Percentiles rank a stretch among this genome's conserved stretches.
phyloP scores from a whole-genome alignment of 2,113 vertebrate genomes.

The Nerophis ophidion region DNA sequence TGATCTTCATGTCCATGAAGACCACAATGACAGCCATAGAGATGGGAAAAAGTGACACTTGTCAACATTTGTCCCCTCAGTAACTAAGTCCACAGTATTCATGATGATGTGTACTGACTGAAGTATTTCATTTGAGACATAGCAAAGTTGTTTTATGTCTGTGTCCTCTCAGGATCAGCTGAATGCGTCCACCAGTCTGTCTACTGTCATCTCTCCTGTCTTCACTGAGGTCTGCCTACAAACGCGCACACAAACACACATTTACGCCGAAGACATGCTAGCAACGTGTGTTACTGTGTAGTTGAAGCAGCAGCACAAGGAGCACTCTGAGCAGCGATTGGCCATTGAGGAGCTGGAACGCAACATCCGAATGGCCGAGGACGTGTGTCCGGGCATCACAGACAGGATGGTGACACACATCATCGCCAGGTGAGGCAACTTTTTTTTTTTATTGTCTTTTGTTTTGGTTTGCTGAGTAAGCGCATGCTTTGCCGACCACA shows the following conservation, averaged over 20 bases:
- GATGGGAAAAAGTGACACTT: no score
- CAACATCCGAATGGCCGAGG: slow-evolving; percentile 86
- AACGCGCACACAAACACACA: background rate
- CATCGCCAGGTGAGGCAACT: slow-evolving; percentile 77
- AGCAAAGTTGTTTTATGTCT: background rate
- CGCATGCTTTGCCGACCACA: slow-evolving; percentile 7
- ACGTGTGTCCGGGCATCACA: slow-evolving; percentile 88
- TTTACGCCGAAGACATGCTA: background rate
- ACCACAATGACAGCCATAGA: no score
- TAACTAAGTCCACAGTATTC: no score
- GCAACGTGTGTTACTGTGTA: slow-evolving; percentile 30
- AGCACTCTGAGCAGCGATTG: slow-evolving; percentile 76
- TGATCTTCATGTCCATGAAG: no score
- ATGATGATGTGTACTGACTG: no score
- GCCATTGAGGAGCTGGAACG: slow-evolving; percentile 91
- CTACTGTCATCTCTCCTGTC: slow-evolving; percentile 85
- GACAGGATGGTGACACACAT: slow-evolving; percentile 95
- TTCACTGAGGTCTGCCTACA: slow-evolving; percentile 81
- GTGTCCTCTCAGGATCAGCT: slow-evolving; percentile 75
- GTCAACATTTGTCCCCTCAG: no score
- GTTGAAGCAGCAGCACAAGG: slow-evolving; percentile 91
- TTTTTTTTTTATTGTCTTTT: background rate
- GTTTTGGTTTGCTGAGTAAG: background rate
- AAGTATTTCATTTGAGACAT: background rate
- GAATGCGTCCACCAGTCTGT: slow-evolving; percentile 80